phyloP scores from a whole-genome alignment of 2,888 invertebrate genomes.

The Leptopilina drosophilae region DNA sequence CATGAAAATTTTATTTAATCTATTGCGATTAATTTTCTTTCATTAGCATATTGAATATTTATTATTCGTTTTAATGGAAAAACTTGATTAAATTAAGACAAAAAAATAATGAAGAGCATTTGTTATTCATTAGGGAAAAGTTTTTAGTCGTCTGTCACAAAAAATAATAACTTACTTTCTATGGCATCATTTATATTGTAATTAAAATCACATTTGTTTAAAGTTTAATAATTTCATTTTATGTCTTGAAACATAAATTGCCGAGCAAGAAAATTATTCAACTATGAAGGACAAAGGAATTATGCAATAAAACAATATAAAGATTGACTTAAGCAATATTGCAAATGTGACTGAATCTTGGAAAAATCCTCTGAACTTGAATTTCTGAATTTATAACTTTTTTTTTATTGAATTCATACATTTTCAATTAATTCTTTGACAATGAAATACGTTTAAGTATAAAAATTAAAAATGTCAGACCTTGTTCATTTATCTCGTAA shows the following conservation, averaged over 20 bases:
- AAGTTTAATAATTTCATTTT: neutral
- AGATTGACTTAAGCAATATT: constrained; percentile 13
- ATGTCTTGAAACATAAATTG: neutral
- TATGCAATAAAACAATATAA: constrained; percentile 28
- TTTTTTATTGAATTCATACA: neutral
- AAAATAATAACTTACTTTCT: neutral
- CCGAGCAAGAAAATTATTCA: constrained; percentile 30
- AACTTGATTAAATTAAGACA: neutral
- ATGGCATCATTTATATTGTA: neutral
- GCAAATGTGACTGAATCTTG: neutral
- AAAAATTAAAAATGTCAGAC: neutral
- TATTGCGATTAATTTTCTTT: constrained; percentile 10
- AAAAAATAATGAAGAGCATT: neutral
- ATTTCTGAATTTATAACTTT: neutral
- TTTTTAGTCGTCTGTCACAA: neutral
- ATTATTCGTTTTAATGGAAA: constrained; percentile 6
- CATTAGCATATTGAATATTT: constrained; percentile 24
- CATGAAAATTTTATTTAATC: neutral
- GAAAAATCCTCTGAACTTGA: constrained; percentile 19
- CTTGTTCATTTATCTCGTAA: neutral
- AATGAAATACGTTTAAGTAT: neutral
- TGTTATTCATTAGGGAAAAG: neutral
- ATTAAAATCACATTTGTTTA: constrained; percentile 2
- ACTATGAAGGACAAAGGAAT: constrained; percentile 36
- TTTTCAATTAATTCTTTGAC: neutral